phyloP scores from a whole-genome alignment of 1,140 invertebrate genomes.

The Plodia interpunctella region DNA sequence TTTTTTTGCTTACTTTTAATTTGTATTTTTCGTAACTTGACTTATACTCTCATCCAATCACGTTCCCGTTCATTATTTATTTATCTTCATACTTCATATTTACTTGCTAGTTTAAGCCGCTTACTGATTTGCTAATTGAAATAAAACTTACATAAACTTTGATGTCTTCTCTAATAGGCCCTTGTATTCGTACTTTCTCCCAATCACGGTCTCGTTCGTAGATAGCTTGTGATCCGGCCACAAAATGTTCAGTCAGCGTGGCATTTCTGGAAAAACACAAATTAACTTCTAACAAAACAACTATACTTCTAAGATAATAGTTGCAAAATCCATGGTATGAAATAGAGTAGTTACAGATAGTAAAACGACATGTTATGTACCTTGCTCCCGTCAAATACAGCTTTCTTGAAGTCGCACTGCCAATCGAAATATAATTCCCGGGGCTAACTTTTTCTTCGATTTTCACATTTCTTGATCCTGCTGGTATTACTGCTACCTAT shows the following conservation, averaged over 20 bases:
- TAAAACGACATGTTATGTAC: conserved; percentile 62
- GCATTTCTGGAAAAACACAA: conserved; percentile 49
- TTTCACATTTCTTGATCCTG: conserved; percentile 88
- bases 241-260: conserved; percentile 83
- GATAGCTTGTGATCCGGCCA: conserved; percentile 88
- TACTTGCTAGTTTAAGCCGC: neutral
- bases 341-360: no score
- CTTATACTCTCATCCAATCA: no score
- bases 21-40: no score
- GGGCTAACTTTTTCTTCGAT: conserved; percentile 88
- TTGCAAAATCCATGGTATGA: no score
- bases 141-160: conserved; percentile 86
- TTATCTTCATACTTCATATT: no score
- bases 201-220: conserved; percentile 89
- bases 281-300: no score
- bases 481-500: conserved; percentile 86
- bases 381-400: conserved; percentile 90
- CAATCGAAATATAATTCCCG: conserved; percentile 89
- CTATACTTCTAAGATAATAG: no score
- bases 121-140: neutral
- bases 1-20: no score
- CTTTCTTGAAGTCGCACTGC: conserved; percentile 81
- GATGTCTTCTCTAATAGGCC: conserved; percentile 89
- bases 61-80: no score
- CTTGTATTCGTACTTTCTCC: conserved; percentile 88